These are phyloP conservation scores for Nymphalis urticae DNA, from an alignment of 2,888 invertebrate species.

Conservation along the genomic window DNA sequence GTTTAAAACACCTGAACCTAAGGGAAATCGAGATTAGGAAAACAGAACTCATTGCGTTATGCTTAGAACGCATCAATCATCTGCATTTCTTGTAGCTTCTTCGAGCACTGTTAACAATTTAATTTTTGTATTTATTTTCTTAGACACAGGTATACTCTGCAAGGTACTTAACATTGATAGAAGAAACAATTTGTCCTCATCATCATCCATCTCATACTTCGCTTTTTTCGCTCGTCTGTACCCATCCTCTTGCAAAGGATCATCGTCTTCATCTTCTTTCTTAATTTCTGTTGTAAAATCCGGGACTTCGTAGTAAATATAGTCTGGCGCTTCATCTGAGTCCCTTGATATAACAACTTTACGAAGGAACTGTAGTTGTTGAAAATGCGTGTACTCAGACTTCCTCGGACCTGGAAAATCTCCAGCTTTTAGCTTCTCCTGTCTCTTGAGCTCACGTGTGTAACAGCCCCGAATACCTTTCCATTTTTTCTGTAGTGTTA, in stretches of 20 bases:
- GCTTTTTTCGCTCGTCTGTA: slow-evolving; percentile 2
- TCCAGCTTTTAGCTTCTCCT: slow-evolving; percentile 38
- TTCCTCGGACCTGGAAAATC: slow-evolving; percentile 38
- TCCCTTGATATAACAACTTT: slow-evolving; percentile 36
- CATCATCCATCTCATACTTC: slow-evolving; percentile 15
- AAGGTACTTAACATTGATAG: slow-evolving; percentile 35
- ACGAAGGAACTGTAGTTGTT: slow-evolving; percentile 40
- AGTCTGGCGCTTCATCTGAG: slow-evolving; percentile 2
- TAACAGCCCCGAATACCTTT: slow-evolving; percentile 41
- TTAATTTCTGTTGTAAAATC: slow-evolving; percentile 8
- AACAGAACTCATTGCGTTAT: background rate
- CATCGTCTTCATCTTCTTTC: slow-evolving; percentile 16
- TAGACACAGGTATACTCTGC: slow-evolving; percentile 31
- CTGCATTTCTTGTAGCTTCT: slow-evolving; percentile 29
- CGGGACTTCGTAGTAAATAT: slow-evolving; percentile 16
- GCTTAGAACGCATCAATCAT: background rate
- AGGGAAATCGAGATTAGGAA: too few relatives aligned
- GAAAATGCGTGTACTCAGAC: slow-evolving; percentile 42
- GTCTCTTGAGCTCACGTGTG: slow-evolving; percentile 37
- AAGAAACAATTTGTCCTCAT: slow-evolving; percentile 35
- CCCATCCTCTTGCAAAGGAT: slow-evolving; percentile 13
- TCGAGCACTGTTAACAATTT: slow-evolving; percentile 37
- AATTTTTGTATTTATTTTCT: slow-evolving; percentile 36
- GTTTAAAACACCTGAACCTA: too few relatives aligned
- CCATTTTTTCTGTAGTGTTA: slow-evolving; percentile 41